A percentile compares a stretch with the other conserved stretches of the same genome.
Evolutionary conservation across 1,140 invertebrate species (phyloP).

Genomic region (Thaumetopoea pityocampa): DNA sequence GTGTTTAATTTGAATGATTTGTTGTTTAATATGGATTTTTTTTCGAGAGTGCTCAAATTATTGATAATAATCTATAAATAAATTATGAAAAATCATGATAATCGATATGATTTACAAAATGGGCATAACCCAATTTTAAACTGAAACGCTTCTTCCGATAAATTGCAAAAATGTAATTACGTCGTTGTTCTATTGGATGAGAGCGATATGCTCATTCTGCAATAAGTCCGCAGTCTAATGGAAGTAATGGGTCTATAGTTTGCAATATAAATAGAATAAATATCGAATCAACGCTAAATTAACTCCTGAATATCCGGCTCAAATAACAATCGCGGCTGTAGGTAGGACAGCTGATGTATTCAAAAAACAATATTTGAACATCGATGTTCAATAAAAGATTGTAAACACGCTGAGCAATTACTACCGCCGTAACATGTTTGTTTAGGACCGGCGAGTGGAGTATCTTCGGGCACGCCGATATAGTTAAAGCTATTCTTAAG

Average conservation of each 20-base stretch:
- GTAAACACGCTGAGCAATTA: slow-evolving; percentile 72
- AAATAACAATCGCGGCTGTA: slow-evolving; percentile 51
- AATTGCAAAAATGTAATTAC: too few relatives aligned
- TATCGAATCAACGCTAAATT: slow-evolving; percentile 60
- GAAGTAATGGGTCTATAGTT: slow-evolving; percentile 6
- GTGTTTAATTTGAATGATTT: too few relatives aligned
- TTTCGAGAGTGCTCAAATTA: too few relatives aligned
- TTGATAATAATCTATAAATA: too few relatives aligned
- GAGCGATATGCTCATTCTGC: too few relatives aligned
- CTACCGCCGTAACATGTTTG: slow-evolving; percentile 70
- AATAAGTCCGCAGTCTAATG: slow-evolving; percentile 11
- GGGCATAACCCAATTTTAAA: too few relatives aligned
- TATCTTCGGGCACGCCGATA: slow-evolving; percentile 67
- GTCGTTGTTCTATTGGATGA: too few relatives aligned
- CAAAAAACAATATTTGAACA: slow-evolving; percentile 69
- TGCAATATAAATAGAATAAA: slow-evolving; percentile 40
- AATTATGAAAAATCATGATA: too few relatives aligned
- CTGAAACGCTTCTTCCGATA: too few relatives aligned
- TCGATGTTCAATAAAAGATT: slow-evolving; percentile 72
- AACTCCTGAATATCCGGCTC: slow-evolving; percentile 39
- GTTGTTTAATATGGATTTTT: too few relatives aligned
- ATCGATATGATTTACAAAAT: too few relatives aligned
- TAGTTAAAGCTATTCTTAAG: slow-evolving; percentile 49
- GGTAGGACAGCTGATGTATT: slow-evolving; percentile 62
- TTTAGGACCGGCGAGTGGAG: slow-evolving; percentile 73